Conservation (phyloP, 2,888 invertebrate genomes). For the Barypeithes pellucidus region DNA sequence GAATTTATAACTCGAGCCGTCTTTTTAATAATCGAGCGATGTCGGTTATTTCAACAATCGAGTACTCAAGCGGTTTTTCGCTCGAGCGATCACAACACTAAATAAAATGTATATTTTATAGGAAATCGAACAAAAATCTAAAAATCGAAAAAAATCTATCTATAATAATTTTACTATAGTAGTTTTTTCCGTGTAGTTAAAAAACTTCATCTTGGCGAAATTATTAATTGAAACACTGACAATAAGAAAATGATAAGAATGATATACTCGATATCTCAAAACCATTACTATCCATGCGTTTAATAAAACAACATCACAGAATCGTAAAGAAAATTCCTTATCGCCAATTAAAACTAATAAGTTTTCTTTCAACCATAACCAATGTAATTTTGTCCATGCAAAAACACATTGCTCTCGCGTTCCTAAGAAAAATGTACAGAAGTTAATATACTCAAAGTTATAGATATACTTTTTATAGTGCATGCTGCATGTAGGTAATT, state of each 20-base stretch:
- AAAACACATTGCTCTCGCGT: constrained; percentile 37
- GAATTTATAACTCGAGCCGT: no score
- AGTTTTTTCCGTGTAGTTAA: no score
- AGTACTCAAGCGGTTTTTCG: no score
- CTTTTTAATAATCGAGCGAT: no score
- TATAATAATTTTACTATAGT: no score
- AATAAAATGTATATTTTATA: no score
- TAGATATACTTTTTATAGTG: not conserved
- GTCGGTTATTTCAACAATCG: no score
- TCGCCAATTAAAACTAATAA: constrained; percentile 56
- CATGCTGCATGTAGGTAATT: not conserved
- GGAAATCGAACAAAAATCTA: no score
- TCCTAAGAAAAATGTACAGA: constrained; percentile 34
- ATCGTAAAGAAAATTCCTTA: constrained; percentile 52
- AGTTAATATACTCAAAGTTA: constrained; percentile 9
- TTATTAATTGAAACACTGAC: no score
- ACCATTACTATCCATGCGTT: constrained; percentile 39
- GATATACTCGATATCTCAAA: not conserved
- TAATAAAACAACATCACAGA: constrained; percentile 50
- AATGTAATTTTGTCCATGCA: constrained; percentile 37
- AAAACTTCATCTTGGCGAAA: no score
- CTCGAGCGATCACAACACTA: no score
- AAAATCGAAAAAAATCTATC: no score
- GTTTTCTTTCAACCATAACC: constrained; percentile 51
- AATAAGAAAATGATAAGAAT: not conserved